Base-by-base conservation (phyloP, 2,797 vertebrate genomes). In the Mustela erminea region DNA sequence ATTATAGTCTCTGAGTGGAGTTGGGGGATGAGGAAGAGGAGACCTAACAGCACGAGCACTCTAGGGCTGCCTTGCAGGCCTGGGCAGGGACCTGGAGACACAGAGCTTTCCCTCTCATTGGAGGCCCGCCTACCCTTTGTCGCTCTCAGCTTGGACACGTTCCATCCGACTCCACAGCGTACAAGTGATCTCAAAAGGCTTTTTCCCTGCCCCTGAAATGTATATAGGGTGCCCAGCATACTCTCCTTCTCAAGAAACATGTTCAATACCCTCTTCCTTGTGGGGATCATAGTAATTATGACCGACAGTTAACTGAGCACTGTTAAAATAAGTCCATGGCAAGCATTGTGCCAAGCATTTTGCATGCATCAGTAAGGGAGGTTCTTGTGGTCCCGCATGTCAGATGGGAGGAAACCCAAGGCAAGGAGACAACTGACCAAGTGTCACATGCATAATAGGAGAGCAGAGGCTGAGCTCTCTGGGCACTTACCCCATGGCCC, bases 1-100 rank as follows among this genome's bases (percentile, higher is more conserved):
- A 95, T 97, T 95, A 96, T 35, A 93, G 97, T 96, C 56, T 93
- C 78, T 27, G 27, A 13, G 52, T 87, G 60, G 72, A 82, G 78
- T 38, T 75, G 66, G 68, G 75, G 90, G 78, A 35, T 46, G 58
- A 82, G 93, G 77, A 81, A 87, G 90, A 84, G 35, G 83, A 38
- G 25, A n/a, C 52, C 35, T 11, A 49, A 15, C 29, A 29, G 58
- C 56, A 17, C 77, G 10, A 18, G 74, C 46, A 35, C 49, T 72
- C 66, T 2, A 54, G 56, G 85, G 62, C 88, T 75, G 43, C 10
- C 41, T 70, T 41, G 27, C 89, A 95, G 92, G 89, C 80, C 92
- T 54, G 75, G 56, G 70, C 90, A 27, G 54, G 20, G 90, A 46
- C 38, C 0, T 20, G 41, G 35, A 75, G 82, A 82, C 4, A 12